Conservation (phyloP, 2,888 invertebrate genomes). For the Panzeria rudis region DNA sequence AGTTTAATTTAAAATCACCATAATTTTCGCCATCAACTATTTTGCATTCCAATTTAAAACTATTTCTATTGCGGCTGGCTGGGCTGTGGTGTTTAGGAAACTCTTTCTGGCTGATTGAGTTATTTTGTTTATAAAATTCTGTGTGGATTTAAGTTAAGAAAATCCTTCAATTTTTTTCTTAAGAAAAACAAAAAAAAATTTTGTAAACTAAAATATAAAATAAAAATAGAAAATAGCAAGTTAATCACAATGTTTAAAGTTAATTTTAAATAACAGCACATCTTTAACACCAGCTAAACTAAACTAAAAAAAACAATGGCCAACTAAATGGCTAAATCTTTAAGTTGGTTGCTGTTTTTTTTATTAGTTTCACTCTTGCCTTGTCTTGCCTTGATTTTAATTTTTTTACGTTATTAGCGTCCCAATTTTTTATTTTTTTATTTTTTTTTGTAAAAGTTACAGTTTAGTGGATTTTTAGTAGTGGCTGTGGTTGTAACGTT, state of each 20-base stretch:
- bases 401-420: slow-evolving; percentile 39
- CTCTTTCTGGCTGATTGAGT: slow-evolving; percentile 66
- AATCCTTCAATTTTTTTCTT: neutral
- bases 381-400: slow-evolving; percentile 19
- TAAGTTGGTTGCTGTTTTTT: slow-evolving; percentile 16
- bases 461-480: slow-evolving; percentile 29
- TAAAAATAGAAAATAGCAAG: slow-evolving; percentile 53
- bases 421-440: slow-evolving; percentile 41
- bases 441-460: slow-evolving; percentile 32
- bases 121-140: slow-evolving; percentile 55
- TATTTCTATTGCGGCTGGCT: slow-evolving; percentile 16
- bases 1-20: slow-evolving; percentile 65
- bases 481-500: slow-evolving; percentile 15
- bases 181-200: neutral
- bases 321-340: slow-evolving; percentile 27
- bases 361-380: neutral
- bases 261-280: slow-evolving; percentile 68
- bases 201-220: slow-evolving; percentile 8
- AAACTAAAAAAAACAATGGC: slow-evolving; percentile 12
- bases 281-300: slow-evolving; percentile 65
- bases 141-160: slow-evolving; percentile 17
- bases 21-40: slow-evolving; percentile 60
- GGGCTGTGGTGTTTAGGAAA: neutral
- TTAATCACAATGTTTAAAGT: slow-evolving; percentile 69
- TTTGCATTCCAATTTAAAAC: slow-evolving; percentile 45